Percentiles rank a stretch among this genome's conserved stretches.
phyloP scores from a whole-genome alignment of 2,797 vertebrate species.

The Urosaurus nigricauda region DNA sequence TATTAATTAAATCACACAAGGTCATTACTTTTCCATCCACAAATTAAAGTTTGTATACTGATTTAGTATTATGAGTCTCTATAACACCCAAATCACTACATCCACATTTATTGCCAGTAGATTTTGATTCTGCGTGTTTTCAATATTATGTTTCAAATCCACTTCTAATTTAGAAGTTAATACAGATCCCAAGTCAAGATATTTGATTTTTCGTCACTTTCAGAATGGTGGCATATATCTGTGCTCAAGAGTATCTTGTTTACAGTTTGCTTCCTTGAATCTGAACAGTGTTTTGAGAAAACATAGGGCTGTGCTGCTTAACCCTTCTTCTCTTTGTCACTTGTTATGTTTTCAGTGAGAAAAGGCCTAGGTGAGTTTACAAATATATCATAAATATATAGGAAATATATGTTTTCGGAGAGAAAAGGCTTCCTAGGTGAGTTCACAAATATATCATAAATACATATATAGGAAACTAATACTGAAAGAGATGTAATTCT shows the following conservation, averaged over 20 bases:
- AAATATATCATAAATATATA: background rate
- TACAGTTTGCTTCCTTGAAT: background rate
- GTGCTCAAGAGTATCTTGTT: background rate
- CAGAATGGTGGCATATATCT: too few species aligned
- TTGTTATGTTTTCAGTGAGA: too few species aligned
- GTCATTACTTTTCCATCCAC: constrained; percentile 28
- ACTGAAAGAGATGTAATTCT: background rate
- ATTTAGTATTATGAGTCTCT: constrained; percentile 37
- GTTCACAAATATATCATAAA: too few species aligned
- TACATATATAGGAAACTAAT: background rate
- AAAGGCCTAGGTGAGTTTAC: too few species aligned
- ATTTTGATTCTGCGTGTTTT: constrained; percentile 60
- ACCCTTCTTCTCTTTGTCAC: too few species aligned
- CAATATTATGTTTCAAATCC: constrained; percentile 54
- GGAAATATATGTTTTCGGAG: background rate
- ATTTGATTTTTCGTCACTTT: background rate
- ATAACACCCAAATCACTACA: constrained; percentile 24
- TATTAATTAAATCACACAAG: constrained; percentile 65
- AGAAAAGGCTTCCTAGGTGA: too few species aligned
- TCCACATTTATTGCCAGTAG: constrained; percentile 51
- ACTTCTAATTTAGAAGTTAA: background rate
- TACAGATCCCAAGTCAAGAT: background rate
- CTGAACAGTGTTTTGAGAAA: background rate
- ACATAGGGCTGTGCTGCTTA: too few species aligned
- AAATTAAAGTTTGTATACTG: constrained; percentile 61